phyloP scores from a whole-genome alignment of 2,113 vertebrate genomes.

The Strix uralensis region DNA sequence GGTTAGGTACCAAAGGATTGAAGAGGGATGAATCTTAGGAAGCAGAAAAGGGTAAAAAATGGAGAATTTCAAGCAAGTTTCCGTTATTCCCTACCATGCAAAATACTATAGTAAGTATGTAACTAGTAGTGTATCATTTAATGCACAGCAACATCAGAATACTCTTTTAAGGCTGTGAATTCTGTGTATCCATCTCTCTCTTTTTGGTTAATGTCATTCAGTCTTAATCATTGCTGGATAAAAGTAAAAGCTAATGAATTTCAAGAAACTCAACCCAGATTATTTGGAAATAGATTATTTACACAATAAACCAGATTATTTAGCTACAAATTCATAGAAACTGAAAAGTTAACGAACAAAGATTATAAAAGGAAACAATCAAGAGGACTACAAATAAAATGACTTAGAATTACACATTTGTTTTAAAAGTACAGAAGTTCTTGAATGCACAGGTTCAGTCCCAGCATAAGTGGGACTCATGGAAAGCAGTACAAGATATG shows the following conservation, averaged over 20 bases:
- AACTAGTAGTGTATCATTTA: slow-evolving; percentile 48
- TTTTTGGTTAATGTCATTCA: not conserved
- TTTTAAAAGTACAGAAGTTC: not conserved
- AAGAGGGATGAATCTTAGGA: slow-evolving; percentile 49
- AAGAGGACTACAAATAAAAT: not conserved
- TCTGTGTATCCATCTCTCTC: not conserved
- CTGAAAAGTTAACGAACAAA: not conserved
- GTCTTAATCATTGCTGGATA: not conserved
- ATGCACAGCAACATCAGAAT: slow-evolving; percentile 4
- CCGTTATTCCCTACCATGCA: slow-evolving; percentile 26
- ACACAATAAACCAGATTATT: not conserved
- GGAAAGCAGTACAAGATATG: not conserved
- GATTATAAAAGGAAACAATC: not conserved
- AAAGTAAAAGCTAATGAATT: not conserved
- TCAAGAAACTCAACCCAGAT: not conserved
- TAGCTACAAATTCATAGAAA: not conserved
- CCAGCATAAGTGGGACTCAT: not conserved
- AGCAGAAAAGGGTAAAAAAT: slow-evolving; percentile 5
- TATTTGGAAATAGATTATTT: not conserved
- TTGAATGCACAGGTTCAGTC: not conserved
- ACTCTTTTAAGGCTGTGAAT: not conserved
- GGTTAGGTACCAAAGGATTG: slow-evolving; percentile 42
- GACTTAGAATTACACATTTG: not conserved
- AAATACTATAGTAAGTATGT: slow-evolving; percentile 39
- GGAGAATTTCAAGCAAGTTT: slow-evolving; percentile 36